These are phyloP conservation scores for Sepioteuthis lessoniana DNA, from an alignment of 2,888 invertebrate species.

Conservation along the genomic window DNA sequence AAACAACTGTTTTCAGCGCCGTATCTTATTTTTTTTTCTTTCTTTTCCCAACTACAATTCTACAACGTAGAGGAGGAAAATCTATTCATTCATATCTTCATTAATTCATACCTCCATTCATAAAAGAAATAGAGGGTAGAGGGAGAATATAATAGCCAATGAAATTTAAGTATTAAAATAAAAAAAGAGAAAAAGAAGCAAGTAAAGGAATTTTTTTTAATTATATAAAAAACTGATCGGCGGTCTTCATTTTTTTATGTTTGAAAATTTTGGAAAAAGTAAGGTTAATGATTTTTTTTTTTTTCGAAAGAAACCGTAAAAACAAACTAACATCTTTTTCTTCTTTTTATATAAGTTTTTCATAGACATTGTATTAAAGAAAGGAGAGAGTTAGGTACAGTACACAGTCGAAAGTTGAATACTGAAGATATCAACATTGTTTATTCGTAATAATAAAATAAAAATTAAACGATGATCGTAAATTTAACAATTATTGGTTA, in stretches of 20 bases:
- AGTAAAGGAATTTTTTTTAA: neutral
- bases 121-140: neutral
- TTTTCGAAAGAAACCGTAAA: neutral
- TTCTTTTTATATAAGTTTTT: too few relatives aligned
- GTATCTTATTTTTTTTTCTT: neutral
- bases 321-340: too few relatives aligned
- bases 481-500: too few relatives aligned
- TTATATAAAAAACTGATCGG: neutral
- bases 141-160: neutral
- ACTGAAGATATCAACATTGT: too few relatives aligned
- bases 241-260: neutral
- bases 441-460: too few relatives aligned
- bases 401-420: too few relatives aligned
- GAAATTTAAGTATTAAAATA: slow-evolving; percentile 33
- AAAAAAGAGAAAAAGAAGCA: neutral
- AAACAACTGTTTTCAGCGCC: neutral
- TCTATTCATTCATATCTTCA: neutral
- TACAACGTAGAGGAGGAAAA: neutral
- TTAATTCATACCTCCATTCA: neutral
- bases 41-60: neutral
- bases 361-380: too few relatives aligned
- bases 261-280: neutral
- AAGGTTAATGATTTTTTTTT: neutral
- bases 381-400: too few relatives aligned
- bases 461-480: too few relatives aligned